phyloP scores from a whole-genome alignment of 2,113 vertebrate genomes.

The Cettia cetti region DNA sequence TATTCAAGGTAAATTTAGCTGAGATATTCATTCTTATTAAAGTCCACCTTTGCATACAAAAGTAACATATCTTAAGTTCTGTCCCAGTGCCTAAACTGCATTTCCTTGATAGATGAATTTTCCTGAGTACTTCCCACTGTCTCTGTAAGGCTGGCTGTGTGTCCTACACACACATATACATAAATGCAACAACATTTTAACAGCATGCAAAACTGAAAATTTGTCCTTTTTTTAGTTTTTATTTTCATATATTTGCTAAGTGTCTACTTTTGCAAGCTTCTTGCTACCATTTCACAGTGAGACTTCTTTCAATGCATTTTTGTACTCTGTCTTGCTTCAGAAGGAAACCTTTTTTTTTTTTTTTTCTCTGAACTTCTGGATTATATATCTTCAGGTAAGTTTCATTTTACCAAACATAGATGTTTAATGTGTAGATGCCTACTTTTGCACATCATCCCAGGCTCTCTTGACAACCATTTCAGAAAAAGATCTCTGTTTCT shows the following conservation, averaged over 20 bases:
- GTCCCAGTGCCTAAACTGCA: background rate
- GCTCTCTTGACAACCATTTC: background rate
- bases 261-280: background rate
- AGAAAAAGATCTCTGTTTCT: background rate
- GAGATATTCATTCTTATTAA: background rate
- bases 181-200: background rate
- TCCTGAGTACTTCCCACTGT: background rate
- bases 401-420: background rate
- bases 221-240: background rate
- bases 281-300: background rate
- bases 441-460: background rate
- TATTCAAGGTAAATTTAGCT: constrained; percentile 71
- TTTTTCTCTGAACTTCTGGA: background rate
- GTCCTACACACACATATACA: background rate
- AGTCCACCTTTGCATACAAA: background rate
- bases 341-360: background rate
- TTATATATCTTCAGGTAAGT: background rate
- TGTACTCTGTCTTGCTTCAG: background rate
- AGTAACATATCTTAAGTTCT: background rate
- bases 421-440: background rate
- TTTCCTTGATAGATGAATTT: background rate
- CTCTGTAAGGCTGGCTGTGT: background rate
- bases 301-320: accelerated
- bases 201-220: background rate
- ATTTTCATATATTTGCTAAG: background rate